phyloP scores from a whole-genome alignment of 2,113 vertebrate genomes.

The Coracopsis vasa region DNA sequence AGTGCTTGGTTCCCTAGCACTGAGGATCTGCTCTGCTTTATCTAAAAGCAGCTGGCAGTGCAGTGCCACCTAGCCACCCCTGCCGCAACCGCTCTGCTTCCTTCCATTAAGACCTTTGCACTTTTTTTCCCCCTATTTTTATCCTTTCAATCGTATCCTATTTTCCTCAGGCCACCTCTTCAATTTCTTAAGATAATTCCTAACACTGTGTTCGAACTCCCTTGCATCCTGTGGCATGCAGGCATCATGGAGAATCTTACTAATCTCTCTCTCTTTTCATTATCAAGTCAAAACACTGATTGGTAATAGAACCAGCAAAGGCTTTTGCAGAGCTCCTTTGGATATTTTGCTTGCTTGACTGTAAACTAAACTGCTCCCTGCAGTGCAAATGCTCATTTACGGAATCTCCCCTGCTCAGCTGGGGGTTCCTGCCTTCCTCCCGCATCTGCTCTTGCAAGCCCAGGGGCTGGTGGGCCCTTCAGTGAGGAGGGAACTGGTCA shows the following conservation, averaged over 20 bases:
- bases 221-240: neutral
- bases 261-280: neutral
- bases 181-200: neutral
- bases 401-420: neutral
- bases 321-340: neutral
- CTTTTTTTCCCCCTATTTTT: fast-evolving
- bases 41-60: neutral
- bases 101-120: neutral
- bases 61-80: neutral
- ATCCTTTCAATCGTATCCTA: neutral
- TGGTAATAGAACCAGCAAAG: neutral
- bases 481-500: fast-evolving
- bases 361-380: neutral
- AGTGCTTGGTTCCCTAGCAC: fast-evolving
- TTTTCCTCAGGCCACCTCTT: neutral
- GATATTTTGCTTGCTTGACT: neutral
- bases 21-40: neutral
- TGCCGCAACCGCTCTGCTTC: neutral
- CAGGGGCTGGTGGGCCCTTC: neutral
- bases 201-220: neutral
- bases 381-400: neutral
- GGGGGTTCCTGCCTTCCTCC: neutral
- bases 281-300: fast-evolving
- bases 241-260: too few relatives aligned
- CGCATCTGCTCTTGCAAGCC: neutral